Evolutionary conservation across 1,140 invertebrate species (phyloP), one percentile per base, ranked within the genome.

Genomic region (Chironomus tepperi): DNA sequence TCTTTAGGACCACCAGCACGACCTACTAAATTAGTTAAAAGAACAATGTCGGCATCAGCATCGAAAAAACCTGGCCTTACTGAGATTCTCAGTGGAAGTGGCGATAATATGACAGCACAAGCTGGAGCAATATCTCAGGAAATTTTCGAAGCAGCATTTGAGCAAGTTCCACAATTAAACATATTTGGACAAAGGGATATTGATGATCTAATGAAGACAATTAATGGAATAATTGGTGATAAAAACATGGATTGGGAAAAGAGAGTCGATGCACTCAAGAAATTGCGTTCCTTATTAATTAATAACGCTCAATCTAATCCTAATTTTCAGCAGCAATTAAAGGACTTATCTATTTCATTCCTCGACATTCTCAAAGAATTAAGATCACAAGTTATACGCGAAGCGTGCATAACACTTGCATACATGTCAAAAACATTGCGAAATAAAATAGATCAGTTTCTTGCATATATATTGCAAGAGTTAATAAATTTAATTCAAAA

Each of bases 401-500:
- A 99, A 83, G 93, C 93, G 0, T 98, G 96, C 81, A 94, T 98
- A 73, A 95, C 96, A 1, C 89, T 98, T 75, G 95, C 96, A 24
- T 97, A 90, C 84, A 87, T 97, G 82, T 91, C 95, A 73, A 93
- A 95, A 82, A 87, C 89, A 47, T 79, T 98, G 67, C 89, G 90
- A 74, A 90, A 87, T 76, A 93, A 93, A 81, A 87, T 96, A 78
- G 95, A 97, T 76, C 89, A 89, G 81, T 93, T 96, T 83, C 90
- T 91, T 19, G 91, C 96, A 80, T 86, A 88, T 75, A 86, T 98
- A 67, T 81, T 98, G 57, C 90, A 90, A 73, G 88, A 89, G 75
- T 83, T 98, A 21, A 94, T 98, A 78, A 93, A 92, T 81, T 87
- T 98, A 70, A 95, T 98, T 82, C 94, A 94, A 79, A 99, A 98